Evolutionary conservation across 2,888 invertebrate species (phyloP), one percentile per base, ranked within the genome.

Genomic region (Patella caerulea): DNA sequence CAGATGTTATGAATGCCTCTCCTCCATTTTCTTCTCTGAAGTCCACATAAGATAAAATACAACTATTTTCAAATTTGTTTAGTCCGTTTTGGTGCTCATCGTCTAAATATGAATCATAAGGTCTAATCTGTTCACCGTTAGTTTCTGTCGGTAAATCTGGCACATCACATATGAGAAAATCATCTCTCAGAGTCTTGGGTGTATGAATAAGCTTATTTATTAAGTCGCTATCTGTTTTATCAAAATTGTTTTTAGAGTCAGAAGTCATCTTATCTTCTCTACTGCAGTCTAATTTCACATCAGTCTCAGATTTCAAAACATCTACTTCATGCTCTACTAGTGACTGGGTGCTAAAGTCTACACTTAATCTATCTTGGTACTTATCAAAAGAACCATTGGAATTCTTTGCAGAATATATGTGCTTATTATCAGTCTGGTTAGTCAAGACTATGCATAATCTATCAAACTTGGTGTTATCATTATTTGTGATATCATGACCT

Each of bases 251-350:
- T 65, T 65, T 24, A 65, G 65, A 24, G 65, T 24, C 19, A 24
- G 65, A 65, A 65, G 65, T 65, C 19, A 14, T 65, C 65, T 65
- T 65, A 65, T 65, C 65, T 65, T 24, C 24, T 5, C 19, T 24
- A 65, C 65, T 65, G 12, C 65, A 65, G 65, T 65, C 65, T 65
- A 24, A 65, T 65, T 65, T 65, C 65, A 65, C 19, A 65, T 24
- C 24, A 12, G 65, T 65, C 9, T 65, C 65, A 65, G 7, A 24
- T 65, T 65, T 65, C 65, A 65, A 19, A 65, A 65, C 65, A 65
- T 65, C 24, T 65, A 12, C 65, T 65, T 24, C 19, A 65, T 65
- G 65, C 11, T 19, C 65, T 65, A 24, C 24, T 24, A 19, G 11
- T 65, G 65, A 24, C 65, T 65, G 24, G 65, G 12, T 19, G 14